Base-by-base conservation (phyloP, 1,140 invertebrate species). In the Brachionus sp. region DNA sequence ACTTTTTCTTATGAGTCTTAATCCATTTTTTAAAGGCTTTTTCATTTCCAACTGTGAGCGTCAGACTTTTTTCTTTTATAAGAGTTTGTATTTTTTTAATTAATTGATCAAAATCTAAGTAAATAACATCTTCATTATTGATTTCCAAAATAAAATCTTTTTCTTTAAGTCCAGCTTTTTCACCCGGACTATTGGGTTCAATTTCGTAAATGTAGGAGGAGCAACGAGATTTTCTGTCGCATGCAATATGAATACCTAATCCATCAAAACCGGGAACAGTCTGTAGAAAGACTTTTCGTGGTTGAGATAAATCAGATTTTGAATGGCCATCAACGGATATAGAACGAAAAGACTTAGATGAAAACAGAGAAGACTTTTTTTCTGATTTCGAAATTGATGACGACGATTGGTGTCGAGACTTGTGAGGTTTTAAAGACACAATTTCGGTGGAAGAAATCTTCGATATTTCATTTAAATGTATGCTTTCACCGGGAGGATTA, bases 141-240 rank as follows among this genome's bases (percentile, higher is more conserved):
- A 82, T 50, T 29, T 66, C 62, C 10, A 82, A 37, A 46, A 82
- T 82, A 53, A 12, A 66, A 33, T 82, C 80, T 35, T 82, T 82
- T 53, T 66, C 39, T 13, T 39, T 50, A 2, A 82, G 33, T 16
- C 80, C 80, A 19, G 80, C 80, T 9, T 37, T 50, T n/a, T 35
- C 10, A 10, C 57, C 80, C 3, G 80, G 80, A 33, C 44, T 53
- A 50, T 66, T 66, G 13, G 19, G n/a, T 53, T 82, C 80, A 12
- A 82, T 57, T 35, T 82, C 66, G 37, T 42, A 66, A 82, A 82
- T 82, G 35, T 68, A 68, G 10, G 57, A 57, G 4, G 57, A 66
- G 12, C 39, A 82, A 13, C 57, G 57, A n/a, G 80, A 62, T 70
- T 82, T 66, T 50, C 37, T 39, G 35, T 82, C 80, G 35, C 57